Evolutionary conservation across 2,113 vertebrate species (phyloP).

Genomic region (Eolophus roseicapilla): DNA sequence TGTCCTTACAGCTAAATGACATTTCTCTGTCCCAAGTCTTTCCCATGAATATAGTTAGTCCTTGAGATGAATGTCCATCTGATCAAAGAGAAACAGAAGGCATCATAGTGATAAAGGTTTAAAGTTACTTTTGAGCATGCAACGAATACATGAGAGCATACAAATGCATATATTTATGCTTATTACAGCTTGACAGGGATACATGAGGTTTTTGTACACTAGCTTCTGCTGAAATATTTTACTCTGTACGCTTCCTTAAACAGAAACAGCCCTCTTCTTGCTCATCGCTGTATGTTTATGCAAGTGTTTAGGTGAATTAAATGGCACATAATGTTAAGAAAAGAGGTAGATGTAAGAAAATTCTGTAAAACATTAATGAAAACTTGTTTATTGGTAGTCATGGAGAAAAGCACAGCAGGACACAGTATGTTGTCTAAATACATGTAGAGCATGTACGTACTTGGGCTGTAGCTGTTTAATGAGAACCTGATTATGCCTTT

Average conservation of each 20-base stretch:
- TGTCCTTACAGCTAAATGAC: not conserved
- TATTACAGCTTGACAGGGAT: not conserved
- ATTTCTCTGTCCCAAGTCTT: not conserved
- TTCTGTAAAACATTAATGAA: not conserved
- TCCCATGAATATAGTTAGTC: fast-evolving
- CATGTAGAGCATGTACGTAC: not conserved
- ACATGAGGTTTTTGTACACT: not conserved
- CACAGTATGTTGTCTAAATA: not conserved
- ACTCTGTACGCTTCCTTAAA: not conserved
- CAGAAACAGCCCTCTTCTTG: not conserved
- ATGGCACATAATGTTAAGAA: not conserved
- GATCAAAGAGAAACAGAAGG: not conserved
- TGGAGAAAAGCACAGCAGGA: not conserved
- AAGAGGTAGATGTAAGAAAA: not conserved
- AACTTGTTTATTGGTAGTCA: not conserved
- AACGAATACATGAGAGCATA: not conserved
- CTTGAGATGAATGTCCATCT: not conserved
- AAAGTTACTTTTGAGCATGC: not conserved
- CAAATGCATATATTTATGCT: not conserved
- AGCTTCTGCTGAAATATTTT: not conserved
- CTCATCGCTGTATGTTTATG: not conserved
- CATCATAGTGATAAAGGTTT: not conserved
- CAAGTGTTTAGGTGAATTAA: not conserved
- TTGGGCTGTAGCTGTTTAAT: not conserved
- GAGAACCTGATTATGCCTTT: not conserved